Percentiles rank a stretch among this genome's conserved stretches.
These are phyloP conservation scores for Cyanoramphus novaezelandiae DNA, from an alignment of 2,113 vertebrate genomes.

Conservation along the genomic window DNA sequence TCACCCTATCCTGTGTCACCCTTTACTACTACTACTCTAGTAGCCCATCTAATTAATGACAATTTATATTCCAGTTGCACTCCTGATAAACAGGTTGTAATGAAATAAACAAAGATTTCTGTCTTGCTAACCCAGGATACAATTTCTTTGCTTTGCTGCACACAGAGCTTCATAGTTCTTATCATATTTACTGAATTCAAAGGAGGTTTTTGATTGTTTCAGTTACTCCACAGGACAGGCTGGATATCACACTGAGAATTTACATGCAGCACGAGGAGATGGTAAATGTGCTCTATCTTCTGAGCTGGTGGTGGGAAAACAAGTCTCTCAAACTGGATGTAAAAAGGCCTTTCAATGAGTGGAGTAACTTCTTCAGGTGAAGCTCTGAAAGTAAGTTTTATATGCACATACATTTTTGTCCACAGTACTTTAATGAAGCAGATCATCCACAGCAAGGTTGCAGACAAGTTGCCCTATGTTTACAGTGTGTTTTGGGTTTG, in stretches of 20 bases:
- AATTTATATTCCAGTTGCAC: background rate
- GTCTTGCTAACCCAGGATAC: background rate
- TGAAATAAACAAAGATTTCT: background rate
- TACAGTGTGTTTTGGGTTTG: background rate
- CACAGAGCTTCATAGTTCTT: background rate
- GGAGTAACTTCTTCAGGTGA: background rate
- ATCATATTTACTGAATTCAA: background rate
- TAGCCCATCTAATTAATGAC: background rate
- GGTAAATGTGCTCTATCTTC: background rate
- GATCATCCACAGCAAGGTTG: background rate
- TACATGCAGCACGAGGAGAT: background rate
- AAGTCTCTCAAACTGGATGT: background rate
- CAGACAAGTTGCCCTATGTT: background rate
- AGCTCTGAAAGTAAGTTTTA: background rate
- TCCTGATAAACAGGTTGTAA: background rate
- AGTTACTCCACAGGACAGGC: background rate
- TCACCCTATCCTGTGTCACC: background rate
- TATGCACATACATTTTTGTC: background rate
- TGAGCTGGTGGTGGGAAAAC: background rate
- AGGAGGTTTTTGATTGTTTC: background rate
- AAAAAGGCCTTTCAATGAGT: background rate
- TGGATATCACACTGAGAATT: background rate
- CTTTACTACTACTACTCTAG: background rate
- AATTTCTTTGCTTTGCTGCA: background rate
- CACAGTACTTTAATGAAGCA: background rate